phyloP scores from a whole-genome alignment of 2,888 invertebrate species.

The Acanthoscelides obtectus region DNA sequence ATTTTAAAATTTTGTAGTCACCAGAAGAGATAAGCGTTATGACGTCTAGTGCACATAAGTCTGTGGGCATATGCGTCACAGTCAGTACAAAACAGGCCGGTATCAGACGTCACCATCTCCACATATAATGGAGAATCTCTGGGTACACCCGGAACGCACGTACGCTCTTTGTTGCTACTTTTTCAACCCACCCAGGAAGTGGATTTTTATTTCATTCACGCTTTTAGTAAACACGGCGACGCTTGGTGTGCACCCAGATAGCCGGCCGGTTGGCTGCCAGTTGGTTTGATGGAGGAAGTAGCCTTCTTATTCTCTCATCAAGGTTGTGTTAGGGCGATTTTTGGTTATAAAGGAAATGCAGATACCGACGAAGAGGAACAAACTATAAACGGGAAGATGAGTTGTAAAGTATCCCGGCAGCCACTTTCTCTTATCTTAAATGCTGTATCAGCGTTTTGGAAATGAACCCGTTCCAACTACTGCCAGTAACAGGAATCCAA shows the following conservation, averaged over 20 bases:
- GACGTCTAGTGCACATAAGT: neutral
- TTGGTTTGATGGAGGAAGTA: conserved; percentile 18
- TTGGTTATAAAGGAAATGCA: no score
- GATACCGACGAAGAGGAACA: no score
- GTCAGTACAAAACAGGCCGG: conserved; percentile 25
- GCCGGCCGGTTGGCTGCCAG: neutral
- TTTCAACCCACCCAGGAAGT: conserved; percentile 45
- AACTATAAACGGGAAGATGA: no score
- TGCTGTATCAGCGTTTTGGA: no score
- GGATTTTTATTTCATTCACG: conserved; percentile 39
- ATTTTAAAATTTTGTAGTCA: no score
- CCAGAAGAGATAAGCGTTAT: no score
- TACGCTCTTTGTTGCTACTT: conserved; percentile 41
- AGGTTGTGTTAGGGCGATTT: neutral
- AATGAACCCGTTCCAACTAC: no score
- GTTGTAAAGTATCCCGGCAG: no score
- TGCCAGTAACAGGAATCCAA: no score
- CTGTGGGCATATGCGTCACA: conserved; percentile 12
- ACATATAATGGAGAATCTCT: conserved; percentile 40
- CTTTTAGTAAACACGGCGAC: conserved; percentile 26
- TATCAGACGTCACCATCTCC: conserved; percentile 41
- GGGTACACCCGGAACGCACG: conserved; percentile 43
- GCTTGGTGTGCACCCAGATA: neutral
- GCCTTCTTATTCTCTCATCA: neutral
- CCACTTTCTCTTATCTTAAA: no score